These are phyloP conservation scores for Dascillus cervinus DNA, from an alignment of 2,888 invertebrate genomes.

Conservation along the genomic window DNA sequence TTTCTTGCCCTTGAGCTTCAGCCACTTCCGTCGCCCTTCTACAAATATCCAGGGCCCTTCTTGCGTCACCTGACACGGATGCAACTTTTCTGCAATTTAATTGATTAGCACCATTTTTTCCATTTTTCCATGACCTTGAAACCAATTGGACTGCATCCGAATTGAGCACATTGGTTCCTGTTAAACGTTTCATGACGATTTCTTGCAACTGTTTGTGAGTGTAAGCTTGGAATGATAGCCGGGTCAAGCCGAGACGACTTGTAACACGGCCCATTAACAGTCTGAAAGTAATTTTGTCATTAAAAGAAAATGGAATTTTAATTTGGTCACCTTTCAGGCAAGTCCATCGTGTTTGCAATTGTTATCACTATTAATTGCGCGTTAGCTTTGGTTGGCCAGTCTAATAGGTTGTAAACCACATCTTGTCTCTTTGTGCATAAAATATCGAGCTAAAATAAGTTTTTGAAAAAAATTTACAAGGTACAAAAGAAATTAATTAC, in stretches of 20 bases:
- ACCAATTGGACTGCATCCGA: conserved; percentile 86
- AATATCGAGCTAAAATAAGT: conserved; percentile 68
- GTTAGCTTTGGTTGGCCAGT: conserved; percentile 81
- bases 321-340: conserved; percentile 66
- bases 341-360: conserved; percentile 97
- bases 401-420: conserved; percentile 92
- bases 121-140: conserved; percentile 55
- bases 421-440: conserved; percentile 89
- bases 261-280: conserved; percentile 73
- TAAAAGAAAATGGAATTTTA: not conserved
- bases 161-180: conserved; percentile 66
- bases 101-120: not conserved
- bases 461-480: conserved; percentile 1
- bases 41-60: conserved; percentile 93
- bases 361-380: conserved; percentile 83
- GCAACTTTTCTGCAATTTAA: conserved; percentile 72
- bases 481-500: conserved; percentile 38
- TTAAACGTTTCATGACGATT: conserved; percentile 66
- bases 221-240: conserved; percentile 93
- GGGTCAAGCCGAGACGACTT: conserved; percentile 69
- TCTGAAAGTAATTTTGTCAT: conserved; percentile 39
- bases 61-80: conserved; percentile 92
- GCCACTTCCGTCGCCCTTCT: conserved; percentile 84
- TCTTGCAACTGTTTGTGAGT: conserved; percentile 78
- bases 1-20: conserved; percentile 42